A percentile compares a stretch with the other conserved stretches of the same genome.
Conservation (phyloP, 2,113 vertebrate genomes). For the Alectura lathami region DNA sequence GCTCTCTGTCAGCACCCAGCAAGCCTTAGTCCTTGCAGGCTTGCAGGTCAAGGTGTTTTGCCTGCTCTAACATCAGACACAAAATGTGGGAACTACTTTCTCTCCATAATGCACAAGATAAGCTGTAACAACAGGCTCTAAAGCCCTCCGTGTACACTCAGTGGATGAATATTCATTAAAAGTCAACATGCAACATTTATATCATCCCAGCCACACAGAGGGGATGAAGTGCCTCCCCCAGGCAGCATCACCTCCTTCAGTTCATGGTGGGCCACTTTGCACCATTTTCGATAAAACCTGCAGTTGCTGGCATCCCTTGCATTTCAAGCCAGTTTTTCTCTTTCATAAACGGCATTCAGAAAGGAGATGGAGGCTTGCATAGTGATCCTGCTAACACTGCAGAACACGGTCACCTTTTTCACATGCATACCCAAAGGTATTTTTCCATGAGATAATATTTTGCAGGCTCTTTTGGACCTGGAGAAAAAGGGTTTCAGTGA, state of each 20-base stretch:
- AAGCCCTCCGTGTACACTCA: background rate
- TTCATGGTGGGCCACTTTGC: background rate
- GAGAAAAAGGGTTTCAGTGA: background rate
- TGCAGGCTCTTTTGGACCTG: conserved; percentile 1
- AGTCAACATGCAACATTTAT: background rate
- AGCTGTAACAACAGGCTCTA: background rate
- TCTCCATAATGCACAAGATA: background rate
- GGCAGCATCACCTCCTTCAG: conserved; percentile 16
- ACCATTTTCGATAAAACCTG: background rate
- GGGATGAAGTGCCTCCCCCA: conserved; percentile 29
- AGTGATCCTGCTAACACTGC: background rate
- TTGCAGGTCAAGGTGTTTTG: background rate
- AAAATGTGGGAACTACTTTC: background rate
- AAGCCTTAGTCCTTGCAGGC: background rate
- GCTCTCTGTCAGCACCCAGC: background rate
- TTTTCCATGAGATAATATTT: background rate
- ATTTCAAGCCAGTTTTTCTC: conserved; percentile 19
- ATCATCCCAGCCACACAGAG: conserved; percentile 3
- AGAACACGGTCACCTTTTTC: background rate
- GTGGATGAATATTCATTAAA: conserved; percentile 36
- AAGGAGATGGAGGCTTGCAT: background rate
- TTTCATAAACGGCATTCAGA: background rate
- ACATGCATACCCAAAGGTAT: background rate
- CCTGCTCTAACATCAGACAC: background rate
- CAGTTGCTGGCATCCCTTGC: background rate